Evolutionary conservation across 2,888 invertebrate species (phyloP).

Genomic region (Acheta domesticus): DNA sequence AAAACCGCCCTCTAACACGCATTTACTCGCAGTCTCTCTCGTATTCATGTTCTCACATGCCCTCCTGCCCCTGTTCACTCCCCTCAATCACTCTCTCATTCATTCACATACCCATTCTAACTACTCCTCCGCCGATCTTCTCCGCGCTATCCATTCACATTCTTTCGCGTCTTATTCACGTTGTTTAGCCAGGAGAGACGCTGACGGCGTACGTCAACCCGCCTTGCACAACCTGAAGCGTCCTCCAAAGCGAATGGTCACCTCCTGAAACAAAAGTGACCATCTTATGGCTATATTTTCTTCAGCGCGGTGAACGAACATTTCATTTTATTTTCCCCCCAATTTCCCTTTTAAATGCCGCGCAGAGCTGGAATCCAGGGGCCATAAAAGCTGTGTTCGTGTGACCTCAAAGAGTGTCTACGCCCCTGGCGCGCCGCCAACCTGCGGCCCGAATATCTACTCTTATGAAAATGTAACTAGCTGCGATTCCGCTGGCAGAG

Average conservation of each 20-base stretch:
- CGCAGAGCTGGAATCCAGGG: neutral
- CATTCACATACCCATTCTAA: no score
- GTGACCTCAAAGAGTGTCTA: slow-evolving; percentile 10
- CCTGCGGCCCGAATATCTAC: neutral
- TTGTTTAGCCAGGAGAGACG: no score
- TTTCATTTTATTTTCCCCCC: slow-evolving; percentile 12
- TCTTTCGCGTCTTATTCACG: no score
- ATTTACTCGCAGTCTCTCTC: no score
- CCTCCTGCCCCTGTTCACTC: no score
- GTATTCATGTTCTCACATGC: no score
- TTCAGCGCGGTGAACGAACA: slow-evolving; percentile 9
- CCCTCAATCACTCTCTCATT: no score
- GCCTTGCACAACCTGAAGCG: neutral
- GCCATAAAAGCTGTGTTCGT: slow-evolving; percentile 18
- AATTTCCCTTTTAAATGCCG: slow-evolving; percentile 9
- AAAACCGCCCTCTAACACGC: no score
- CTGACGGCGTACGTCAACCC: no score
- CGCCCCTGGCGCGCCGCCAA: neutral
- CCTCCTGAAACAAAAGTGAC: neutral
- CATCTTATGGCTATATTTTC: neutral
- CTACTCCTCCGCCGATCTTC: no score
- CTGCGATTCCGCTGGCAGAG: slow-evolving; percentile 4
- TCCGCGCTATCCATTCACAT: no score
- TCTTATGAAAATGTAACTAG: slow-evolving; percentile 18
- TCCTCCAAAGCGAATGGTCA: neutral